Evolutionary conservation across 2,113 vertebrate species (phyloP).

Genomic region (Python bivittatus): DNA sequence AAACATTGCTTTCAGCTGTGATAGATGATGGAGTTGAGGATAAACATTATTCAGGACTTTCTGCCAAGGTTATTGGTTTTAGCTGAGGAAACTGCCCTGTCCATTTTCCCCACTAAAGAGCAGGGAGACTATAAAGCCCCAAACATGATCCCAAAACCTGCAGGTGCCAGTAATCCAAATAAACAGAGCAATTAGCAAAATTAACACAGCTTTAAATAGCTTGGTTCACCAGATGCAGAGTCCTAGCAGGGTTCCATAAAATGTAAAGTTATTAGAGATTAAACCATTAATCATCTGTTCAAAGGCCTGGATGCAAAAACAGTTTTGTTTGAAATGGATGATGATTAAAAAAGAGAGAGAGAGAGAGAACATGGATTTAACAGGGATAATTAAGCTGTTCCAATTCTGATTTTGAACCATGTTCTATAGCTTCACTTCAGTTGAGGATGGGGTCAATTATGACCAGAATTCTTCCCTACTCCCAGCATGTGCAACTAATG

Average conservation of each 20-base stretch:
- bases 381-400: slow-evolving; percentile 47
- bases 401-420: slow-evolving; percentile 54
- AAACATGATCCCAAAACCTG: slow-evolving; percentile 71
- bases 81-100: slow-evolving; percentile 56
- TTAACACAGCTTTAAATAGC: slow-evolving; percentile 84
- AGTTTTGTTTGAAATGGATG: slow-evolving; percentile 74
- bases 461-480: not conserved
- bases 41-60: slow-evolving; percentile 55
- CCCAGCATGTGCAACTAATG: not conserved
- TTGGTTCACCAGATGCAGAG: slow-evolving; percentile 78
- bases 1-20: slow-evolving; percentile 53
- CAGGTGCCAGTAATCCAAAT: slow-evolving; percentile 81
- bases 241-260: slow-evolving; percentile 77
- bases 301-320: slow-evolving; percentile 72
- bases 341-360: slow-evolving; percentile 70
- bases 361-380: slow-evolving; percentile 64
- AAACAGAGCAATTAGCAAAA: slow-evolving; percentile 82
- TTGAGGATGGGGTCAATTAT: not conserved
- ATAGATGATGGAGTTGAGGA: slow-evolving; percentile 55
- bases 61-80: slow-evolving; percentile 61
- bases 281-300: slow-evolving; percentile 83
- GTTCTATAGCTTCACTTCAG: not conserved
- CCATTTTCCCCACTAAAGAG: slow-evolving; percentile 58
- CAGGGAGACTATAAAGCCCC: slow-evolving; percentile 32
- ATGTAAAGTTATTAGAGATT: slow-evolving; percentile 79